Conservation (phyloP, 2,888 invertebrate species). For the Drosophila kuntzei region DNA sequence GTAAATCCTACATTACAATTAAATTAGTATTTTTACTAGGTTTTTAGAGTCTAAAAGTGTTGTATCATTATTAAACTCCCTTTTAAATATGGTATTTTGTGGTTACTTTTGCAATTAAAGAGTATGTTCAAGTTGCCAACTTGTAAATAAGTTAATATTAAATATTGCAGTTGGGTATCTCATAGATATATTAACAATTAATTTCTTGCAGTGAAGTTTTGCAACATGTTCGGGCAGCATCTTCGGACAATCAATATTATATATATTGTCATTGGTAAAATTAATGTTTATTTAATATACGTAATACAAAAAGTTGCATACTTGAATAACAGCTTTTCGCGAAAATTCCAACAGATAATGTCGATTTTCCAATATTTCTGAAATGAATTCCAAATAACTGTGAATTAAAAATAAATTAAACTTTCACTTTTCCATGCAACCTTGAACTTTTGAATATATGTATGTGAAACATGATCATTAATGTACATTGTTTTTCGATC, state of each 20-base stretch:
- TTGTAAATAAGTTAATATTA: background rate
- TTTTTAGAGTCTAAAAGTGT: background rate
- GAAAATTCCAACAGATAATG: background rate
- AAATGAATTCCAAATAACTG: background rate
- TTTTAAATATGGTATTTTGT: background rate
- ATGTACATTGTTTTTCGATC: background rate
- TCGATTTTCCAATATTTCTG: background rate
- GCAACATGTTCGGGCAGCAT: constrained; percentile 20
- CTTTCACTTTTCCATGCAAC: constrained; percentile 5
- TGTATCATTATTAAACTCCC: background rate
- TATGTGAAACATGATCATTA: background rate
- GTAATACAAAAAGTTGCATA: background rate
- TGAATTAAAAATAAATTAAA: background rate
- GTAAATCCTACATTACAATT: background rate
- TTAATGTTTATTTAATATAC: background rate
- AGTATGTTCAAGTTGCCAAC: constrained; percentile 5
- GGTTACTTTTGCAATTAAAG: background rate
- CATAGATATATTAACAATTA: constrained; percentile 18
- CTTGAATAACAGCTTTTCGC: background rate
- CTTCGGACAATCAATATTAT: constrained; percentile 18
- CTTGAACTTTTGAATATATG: background rate
- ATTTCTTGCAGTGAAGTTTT: constrained; percentile 22
- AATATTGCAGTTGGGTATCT: constrained; percentile 14
- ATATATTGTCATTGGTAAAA: constrained; percentile 17
- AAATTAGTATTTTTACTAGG: background rate